Evolutionary conservation across 2,888 invertebrate species (phyloP), one percentile per base, ranked within the genome.

Genomic region (Acanthosepion pharaonis): DNA sequence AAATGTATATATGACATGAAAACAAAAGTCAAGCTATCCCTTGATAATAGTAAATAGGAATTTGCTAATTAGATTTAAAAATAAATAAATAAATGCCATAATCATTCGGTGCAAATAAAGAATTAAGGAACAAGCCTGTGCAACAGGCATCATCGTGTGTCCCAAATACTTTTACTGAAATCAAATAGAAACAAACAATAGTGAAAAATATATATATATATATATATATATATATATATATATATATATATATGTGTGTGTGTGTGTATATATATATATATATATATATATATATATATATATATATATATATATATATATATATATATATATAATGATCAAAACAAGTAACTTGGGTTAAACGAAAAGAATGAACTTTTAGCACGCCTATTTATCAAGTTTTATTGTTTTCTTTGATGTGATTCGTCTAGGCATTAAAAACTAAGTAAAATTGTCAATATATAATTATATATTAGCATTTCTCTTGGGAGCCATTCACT

Each of bases 1-100:
- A 78, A 78, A n/a, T n/a, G n/a, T n/a, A 78, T 33, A 78, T n/a
- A 28, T 28, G 28, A n/a, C n/a, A 78, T n/a, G 78, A 78, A 78
- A 78, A n/a, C n/a, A 78, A 78, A 78, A n/a, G 78, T n/a, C n/a
- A 78, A n/a, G n/a, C n/a, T 78, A 15, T 78, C 78, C 78, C 78
- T 33, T 78, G 78, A n/a, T 15, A 78, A 33, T n/a, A 78, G 33
- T 1, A 11, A 15, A 78, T 33, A 78, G n/a, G 33, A 78, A n/a
- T 78, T 78, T n/a, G 15, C 15, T 78, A n/a, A 78, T 78, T 78
- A 18, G n/a, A 78, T n/a, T 78, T 28, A 4, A 23, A 59, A 59
- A 15, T 33, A 78, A 11, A 11, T n/a, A 78, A 78, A 15, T n/a
- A 78, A 78, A n/a, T 78, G 11, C n/a, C n/a, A 33, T 78, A 15